Evolutionary conservation across 1,140 invertebrate genomes (phyloP).

Genomic region (Pseudomyrmex gracilis): DNA sequence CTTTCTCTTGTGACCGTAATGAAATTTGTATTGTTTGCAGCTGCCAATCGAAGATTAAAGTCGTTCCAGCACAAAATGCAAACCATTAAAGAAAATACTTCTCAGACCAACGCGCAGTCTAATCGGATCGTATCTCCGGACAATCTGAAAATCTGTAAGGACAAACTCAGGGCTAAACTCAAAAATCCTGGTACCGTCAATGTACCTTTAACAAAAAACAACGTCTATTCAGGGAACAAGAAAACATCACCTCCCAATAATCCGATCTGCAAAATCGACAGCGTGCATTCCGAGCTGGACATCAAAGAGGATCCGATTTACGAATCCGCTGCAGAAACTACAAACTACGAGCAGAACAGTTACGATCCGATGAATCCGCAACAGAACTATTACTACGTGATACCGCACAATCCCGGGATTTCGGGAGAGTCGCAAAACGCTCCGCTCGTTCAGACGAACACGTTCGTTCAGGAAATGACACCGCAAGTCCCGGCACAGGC

Average conservation of each 20-base stretch:
- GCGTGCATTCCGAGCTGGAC: conserved; percentile 82
- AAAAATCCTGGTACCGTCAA: background rate
- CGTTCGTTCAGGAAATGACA: conserved; percentile 38
- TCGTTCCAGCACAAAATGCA: conserved; percentile 77
- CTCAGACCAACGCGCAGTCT: conserved; percentile 16
- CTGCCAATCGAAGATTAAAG: conserved; percentile 77
- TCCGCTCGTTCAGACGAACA: conserved; percentile 21
- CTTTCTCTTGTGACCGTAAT: conserved; percentile 3
- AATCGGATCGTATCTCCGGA: background rate
- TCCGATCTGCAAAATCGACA: conserved; percentile 69
- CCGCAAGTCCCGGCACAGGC: conserved; percentile 20
- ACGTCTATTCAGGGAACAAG: background rate
- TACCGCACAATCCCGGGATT: conserved; percentile 54
- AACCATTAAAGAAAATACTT: conserved; percentile 68
- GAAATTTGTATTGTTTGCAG: conserved; percentile 61
- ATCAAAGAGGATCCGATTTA: conserved; percentile 80
- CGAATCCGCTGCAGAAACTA: conserved; percentile 47
- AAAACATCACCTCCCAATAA: conserved; percentile 37
- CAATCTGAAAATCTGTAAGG: background rate
- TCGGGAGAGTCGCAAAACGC: conserved; percentile 3
- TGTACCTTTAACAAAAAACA: background rate
- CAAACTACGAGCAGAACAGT: conserved; percentile 18
- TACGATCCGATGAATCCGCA: conserved; percentile 65
- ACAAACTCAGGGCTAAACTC: conserved; percentile 16
- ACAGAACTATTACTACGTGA: conserved; percentile 75